Conservation (phyloP, 2,113 vertebrate genomes). For the Platycercus adscitus region DNA sequence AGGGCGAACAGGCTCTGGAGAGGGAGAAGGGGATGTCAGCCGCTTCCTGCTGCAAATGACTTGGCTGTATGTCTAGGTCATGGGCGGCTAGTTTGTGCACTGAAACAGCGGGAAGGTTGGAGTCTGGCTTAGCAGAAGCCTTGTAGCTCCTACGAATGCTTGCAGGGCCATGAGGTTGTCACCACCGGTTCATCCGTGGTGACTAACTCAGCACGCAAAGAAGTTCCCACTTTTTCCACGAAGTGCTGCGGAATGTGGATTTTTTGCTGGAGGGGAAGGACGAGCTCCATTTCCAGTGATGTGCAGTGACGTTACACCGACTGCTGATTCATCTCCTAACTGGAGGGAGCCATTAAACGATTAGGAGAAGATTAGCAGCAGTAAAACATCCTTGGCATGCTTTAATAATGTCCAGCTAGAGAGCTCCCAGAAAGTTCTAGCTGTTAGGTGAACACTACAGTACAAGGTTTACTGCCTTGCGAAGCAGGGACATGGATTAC, state of each 20-base stretch:
- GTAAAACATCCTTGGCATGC: not conserved
- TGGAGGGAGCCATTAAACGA: not conserved
- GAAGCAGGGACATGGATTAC: not conserved
- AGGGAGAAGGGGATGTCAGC: not conserved
- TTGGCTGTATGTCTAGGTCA: not conserved
- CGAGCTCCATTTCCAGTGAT: not conserved
- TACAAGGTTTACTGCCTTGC: not conserved
- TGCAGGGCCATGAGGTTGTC: not conserved
- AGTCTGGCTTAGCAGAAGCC: not conserved
- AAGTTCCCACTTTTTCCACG: not conserved
- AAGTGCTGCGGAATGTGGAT: not conserved
- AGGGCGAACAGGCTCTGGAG: not conserved
- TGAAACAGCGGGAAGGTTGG: not conserved
- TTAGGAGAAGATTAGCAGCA: not conserved
- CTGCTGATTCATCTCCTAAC: not conserved
- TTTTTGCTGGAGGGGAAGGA: not conserved
- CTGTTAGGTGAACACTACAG: not conserved
- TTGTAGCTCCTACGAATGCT: not conserved
- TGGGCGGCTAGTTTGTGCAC: accelerated
- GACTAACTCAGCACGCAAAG: not conserved
- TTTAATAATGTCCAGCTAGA: not conserved
- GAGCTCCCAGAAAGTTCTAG: not conserved
- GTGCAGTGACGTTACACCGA: not conserved
- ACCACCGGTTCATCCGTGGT: not conserved
- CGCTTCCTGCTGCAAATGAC: not conserved